These are phyloP conservation scores for Drosophila malerkotliana DNA, from an alignment of 1,140 invertebrate species.

Conservation along the genomic window DNA sequence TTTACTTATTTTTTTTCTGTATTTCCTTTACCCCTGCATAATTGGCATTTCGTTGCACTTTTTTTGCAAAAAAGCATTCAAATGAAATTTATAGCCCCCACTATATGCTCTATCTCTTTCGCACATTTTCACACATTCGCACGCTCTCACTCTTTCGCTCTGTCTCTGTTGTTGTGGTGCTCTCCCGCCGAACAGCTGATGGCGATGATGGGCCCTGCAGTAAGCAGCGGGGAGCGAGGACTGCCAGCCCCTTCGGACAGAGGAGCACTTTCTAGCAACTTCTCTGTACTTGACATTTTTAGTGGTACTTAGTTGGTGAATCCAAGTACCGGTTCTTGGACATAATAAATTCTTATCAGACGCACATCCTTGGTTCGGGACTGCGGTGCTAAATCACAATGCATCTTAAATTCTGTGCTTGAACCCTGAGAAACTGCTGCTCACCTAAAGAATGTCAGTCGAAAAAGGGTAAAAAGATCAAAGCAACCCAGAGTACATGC, in stretches of 20 bases:
- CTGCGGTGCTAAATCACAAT: neutral
- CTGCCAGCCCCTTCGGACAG: neutral
- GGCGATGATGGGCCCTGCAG: no score
- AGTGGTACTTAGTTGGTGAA: constrained; percentile 1
- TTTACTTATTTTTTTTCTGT: constrained; percentile 2
- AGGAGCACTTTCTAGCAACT: neutral
- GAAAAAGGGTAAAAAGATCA: constrained; percentile 1
- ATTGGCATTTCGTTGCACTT: constrained; percentile 47
- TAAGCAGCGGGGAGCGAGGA: no score
- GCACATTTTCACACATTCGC: neutral
- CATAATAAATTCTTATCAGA: constrained; percentile 1
- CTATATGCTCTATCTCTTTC: neutral
- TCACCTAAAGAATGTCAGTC: neutral
- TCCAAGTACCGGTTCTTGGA: neutral
- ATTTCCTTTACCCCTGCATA: constrained; percentile 17
- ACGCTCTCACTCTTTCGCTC: neutral
- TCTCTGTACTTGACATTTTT: neutral
- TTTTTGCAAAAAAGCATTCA: constrained; percentile 7
- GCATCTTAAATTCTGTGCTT: neutral
- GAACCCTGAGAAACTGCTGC: constrained; percentile 1
- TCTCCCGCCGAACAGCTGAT: constrained; percentile 14
- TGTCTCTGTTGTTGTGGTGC: constrained; percentile 23
- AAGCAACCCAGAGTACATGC: neutral
- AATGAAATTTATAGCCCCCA: constrained; percentile 30
- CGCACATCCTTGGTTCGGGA: neutral